These are phyloP conservation scores for Nematolebias whitei DNA, from an alignment of 2,113 vertebrate species.

Conservation along the genomic window DNA sequence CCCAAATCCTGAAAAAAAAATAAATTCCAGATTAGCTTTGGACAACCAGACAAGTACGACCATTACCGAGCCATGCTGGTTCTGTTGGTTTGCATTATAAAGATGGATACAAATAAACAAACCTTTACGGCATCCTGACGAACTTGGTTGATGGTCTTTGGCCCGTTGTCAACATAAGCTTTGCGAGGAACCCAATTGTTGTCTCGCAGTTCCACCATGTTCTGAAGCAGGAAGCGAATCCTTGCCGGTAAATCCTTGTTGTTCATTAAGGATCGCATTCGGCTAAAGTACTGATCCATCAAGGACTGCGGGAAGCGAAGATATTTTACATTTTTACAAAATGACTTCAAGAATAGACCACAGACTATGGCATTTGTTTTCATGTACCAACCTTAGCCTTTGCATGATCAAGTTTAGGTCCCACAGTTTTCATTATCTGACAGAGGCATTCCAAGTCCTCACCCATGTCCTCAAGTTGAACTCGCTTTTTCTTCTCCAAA, in stretches of 20 bases:
- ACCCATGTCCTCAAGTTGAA: constrained; percentile 98
- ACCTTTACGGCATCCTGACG: constrained; percentile 99
- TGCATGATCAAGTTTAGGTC: constrained; percentile 97
- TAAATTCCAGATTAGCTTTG: not conserved
- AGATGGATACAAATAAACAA: not conserved
- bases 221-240: constrained; percentile 99
- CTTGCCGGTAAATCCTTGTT: constrained; percentile 98
- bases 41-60: not conserved
- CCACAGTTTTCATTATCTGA: constrained; percentile 99
- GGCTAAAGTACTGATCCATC: constrained; percentile 99
- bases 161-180: constrained; percentile 98
- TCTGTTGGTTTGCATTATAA: not conserved
- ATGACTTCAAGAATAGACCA: not conserved
- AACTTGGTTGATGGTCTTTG: constrained; percentile 99
- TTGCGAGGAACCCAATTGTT: constrained; percentile 97
- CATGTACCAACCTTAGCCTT: constrained; percentile 89
- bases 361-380: not conserved
- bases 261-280: constrained; percentile 95
- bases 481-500: constrained; percentile 99
- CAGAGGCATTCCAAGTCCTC: constrained; percentile 99
- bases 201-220: constrained; percentile 96
- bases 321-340: not conserved
- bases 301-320: constrained; percentile 84
- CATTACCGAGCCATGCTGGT: not conserved
- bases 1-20: constrained; percentile 89